These are phyloP conservation scores for Bradypodion pumilum DNA, from an alignment of 2,797 vertebrate genomes.

Conservation along the genomic window DNA sequence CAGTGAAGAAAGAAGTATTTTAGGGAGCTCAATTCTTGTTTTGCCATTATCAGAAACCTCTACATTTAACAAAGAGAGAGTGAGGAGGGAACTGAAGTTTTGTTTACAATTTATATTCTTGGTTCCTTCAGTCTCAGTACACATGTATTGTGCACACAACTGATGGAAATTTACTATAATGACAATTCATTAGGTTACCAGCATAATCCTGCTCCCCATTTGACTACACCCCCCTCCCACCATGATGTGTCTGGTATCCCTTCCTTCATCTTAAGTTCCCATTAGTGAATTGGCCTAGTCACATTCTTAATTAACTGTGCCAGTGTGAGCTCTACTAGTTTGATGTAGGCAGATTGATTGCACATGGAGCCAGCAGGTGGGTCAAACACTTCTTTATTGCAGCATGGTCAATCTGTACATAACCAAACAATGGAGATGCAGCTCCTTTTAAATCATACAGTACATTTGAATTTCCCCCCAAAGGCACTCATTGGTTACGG, in stretches of 20 bases:
- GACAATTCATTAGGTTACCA: conserved; percentile 1
- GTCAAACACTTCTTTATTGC: too few relatives aligned
- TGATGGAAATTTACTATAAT: background rate
- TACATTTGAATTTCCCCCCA: too few relatives aligned
- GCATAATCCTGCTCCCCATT: background rate
- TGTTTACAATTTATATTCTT: background rate
- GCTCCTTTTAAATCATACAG: too few relatives aligned
- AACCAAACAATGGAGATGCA: too few relatives aligned
- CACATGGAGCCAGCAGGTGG: too few relatives aligned
- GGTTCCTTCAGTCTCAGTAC: background rate
- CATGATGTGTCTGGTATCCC: background rate
- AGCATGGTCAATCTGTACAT: too few relatives aligned
- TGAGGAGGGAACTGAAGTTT: background rate
- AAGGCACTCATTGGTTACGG: too few relatives aligned
- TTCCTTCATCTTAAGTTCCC: conserved; percentile 54
- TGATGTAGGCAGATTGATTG: too few relatives aligned
- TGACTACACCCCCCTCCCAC: background rate
- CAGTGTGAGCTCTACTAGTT: conserved; percentile 78
- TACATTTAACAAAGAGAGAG: background rate
- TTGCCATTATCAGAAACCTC: background rate
- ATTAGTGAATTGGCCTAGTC: conserved; percentile 76
- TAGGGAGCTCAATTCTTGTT: conserved; percentile 19
- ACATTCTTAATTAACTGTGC: conserved; percentile 84
- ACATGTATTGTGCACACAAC: rapidly evolving
- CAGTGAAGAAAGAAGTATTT: background rate